A percentile compares a stretch with the other conserved stretches of the same genome.
phyloP scores from a whole-genome alignment of 1,140 invertebrate genomes.

The Pachyrhynchus sulphureomaculatus region DNA sequence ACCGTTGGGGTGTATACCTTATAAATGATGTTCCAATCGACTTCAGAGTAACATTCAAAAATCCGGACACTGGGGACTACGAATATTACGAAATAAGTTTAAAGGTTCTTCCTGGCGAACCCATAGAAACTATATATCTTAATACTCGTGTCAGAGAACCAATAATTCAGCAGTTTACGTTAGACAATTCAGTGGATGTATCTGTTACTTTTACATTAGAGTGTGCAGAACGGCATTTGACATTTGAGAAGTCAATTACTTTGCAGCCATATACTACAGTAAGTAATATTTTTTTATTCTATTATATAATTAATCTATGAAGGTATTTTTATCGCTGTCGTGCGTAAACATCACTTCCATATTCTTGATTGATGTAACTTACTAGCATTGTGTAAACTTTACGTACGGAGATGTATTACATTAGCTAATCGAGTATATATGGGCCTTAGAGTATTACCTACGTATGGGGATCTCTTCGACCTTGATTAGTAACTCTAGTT shows the following conservation, averaged over 20 bases:
- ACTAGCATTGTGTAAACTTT: not conserved
- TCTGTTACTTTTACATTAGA: conserved; percentile 30
- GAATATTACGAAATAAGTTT: conserved; percentile 35
- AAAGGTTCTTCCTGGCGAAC: conserved; percentile 29
- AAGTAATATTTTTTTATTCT: conserved; percentile 1
- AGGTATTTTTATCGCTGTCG: too few relatives aligned
- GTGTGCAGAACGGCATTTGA: conserved; percentile 13
- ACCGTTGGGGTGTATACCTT: conserved; percentile 38
- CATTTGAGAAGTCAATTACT: conserved; percentile 24
- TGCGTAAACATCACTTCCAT: too few relatives aligned
- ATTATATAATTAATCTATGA: too few relatives aligned
- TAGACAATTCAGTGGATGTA: conserved; percentile 38
- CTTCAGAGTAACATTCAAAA: conserved; percentile 38
- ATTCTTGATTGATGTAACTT: not conserved
- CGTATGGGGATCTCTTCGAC: too few relatives aligned
- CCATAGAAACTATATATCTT: conserved; percentile 26
- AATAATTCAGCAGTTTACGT: conserved; percentile 23
- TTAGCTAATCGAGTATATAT: too few relatives aligned
- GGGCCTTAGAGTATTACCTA: too few relatives aligned
- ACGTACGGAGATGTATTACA: too few relatives aligned
- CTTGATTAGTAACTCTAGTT: too few relatives aligned
- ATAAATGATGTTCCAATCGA: conserved; percentile 36
- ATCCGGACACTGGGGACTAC: conserved; percentile 35
- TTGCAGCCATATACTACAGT: conserved; percentile 32
- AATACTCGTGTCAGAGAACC: conserved; percentile 24